Conservation (phyloP, 2,113 vertebrate genomes). For the Notarius quadriscutis region DNA sequence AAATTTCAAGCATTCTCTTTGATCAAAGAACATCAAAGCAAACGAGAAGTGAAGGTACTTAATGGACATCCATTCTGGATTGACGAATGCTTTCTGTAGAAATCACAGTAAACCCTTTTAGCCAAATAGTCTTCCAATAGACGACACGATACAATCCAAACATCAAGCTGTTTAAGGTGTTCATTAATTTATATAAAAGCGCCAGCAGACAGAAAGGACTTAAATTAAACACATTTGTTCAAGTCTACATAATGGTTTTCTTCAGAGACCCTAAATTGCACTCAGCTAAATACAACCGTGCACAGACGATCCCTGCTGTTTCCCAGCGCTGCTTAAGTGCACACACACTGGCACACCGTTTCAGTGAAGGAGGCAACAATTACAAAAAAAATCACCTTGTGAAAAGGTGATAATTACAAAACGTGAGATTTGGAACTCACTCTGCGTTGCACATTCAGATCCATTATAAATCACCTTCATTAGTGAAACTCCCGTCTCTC, state of each 20-base stretch:
- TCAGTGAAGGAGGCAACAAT: slow-evolving; percentile 15
- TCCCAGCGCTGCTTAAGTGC: background rate
- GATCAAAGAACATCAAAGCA: background rate
- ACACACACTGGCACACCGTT: background rate
- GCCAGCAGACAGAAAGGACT: background rate
- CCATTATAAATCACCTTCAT: slow-evolving; percentile 16
- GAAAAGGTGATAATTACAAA: slow-evolving; percentile 25
- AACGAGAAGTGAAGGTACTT: background rate
- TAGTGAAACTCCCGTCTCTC: slow-evolving; percentile 36
- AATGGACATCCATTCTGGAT: background rate
- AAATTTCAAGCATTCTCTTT: background rate
- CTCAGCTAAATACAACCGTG: background rate
- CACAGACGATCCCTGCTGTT: background rate
- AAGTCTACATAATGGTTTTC: background rate
- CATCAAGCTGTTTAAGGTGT: background rate
- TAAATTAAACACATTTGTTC: background rate
- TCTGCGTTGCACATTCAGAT: background rate
- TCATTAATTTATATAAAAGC: background rate
- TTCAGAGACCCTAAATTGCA: background rate
- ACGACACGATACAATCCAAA: background rate
- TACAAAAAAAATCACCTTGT: background rate
- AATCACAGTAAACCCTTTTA: background rate
- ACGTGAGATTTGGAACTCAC: background rate
- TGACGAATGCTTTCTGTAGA: background rate
- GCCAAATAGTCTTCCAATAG: background rate